Evolutionary conservation across 92 coral and sea anemone genomes (phyloP).

Genomic region (Porites cylindrica): DNA sequence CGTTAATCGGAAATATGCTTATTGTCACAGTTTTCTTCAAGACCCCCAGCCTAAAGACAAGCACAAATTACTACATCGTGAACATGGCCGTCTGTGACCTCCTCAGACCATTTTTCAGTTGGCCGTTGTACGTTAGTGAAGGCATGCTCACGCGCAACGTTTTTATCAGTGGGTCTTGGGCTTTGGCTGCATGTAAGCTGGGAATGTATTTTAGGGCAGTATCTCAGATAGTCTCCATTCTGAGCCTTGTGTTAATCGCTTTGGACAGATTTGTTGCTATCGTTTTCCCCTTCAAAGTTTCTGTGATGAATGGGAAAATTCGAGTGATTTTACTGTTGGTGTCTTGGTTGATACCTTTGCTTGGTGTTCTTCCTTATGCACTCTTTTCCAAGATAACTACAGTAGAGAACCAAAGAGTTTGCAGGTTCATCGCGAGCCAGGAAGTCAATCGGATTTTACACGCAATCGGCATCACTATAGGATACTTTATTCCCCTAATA

Average conservation of each 20-base stretch:
- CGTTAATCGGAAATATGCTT: not conserved
- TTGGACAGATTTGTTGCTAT: slow-evolving; percentile 1
- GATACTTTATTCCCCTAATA: not conserved
- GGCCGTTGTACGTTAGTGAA: slow-evolving; percentile 1
- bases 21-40: not conserved
- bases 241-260: not conserved
- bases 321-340: not conserved
- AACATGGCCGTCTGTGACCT: not conserved
- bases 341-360: not conserved
- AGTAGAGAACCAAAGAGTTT: not conserved
- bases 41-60: not conserved
- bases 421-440: not conserved
- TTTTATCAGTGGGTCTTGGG: not conserved
- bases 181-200: not conserved
- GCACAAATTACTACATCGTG: not conserved
- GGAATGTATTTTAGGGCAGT: slow-evolving; percentile 6
- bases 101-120: not conserved
- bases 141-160: not conserved
- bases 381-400: not conserved
- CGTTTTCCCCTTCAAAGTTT: not conserved
- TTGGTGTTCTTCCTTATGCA: not conserved
- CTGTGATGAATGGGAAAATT: not conserved
- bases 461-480: not conserved
- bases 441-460: not conserved
- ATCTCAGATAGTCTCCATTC: not conserved